A percentile compares a stretch with the other conserved stretches of the same genome.
These are phyloP conservation scores for Pangasius mekongensis DNA, from an alignment of 2,797 vertebrate species.

Conservation along the genomic window DNA sequence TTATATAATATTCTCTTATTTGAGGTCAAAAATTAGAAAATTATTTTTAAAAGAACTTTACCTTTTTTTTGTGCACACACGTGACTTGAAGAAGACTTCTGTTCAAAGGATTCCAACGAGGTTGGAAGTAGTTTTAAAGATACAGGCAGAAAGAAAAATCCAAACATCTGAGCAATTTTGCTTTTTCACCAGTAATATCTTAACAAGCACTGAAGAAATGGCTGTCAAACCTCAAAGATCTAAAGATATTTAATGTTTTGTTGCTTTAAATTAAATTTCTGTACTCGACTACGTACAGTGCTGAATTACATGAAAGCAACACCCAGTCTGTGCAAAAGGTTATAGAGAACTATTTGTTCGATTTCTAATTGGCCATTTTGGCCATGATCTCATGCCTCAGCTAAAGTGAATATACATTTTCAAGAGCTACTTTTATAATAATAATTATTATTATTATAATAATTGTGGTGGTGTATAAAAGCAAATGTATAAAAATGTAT, in stretches of 20 bases:
- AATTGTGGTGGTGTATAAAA: too few relatives aligned
- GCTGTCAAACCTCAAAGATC: not conserved
- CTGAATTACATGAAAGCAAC: not conserved
- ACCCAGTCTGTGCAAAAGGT: not conserved
- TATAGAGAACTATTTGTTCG: not conserved
- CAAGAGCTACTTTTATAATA: conserved; percentile 1
- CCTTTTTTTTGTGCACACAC: not conserved
- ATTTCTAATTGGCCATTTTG: not conserved
- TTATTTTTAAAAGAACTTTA: not conserved
- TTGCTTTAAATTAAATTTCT: not conserved
- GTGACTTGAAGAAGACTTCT: not conserved
- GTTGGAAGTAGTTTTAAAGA: not conserved
- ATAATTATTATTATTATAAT: not conserved
- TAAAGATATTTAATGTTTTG: not conserved
- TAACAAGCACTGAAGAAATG: not conserved
- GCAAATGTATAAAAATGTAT: too few relatives aligned
- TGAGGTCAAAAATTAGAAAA: not conserved
- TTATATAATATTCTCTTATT: too few relatives aligned
- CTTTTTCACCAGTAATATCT: not conserved
- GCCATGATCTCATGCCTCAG: not conserved
- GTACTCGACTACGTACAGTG: not conserved
- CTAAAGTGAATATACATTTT: conserved; percentile 21
- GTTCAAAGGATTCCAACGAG: not conserved
- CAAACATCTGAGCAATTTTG: not conserved
- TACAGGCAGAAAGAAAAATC: not conserved